Conservation (phyloP, 2,113 vertebrate species). For the Oryzias celebensis region DNA sequence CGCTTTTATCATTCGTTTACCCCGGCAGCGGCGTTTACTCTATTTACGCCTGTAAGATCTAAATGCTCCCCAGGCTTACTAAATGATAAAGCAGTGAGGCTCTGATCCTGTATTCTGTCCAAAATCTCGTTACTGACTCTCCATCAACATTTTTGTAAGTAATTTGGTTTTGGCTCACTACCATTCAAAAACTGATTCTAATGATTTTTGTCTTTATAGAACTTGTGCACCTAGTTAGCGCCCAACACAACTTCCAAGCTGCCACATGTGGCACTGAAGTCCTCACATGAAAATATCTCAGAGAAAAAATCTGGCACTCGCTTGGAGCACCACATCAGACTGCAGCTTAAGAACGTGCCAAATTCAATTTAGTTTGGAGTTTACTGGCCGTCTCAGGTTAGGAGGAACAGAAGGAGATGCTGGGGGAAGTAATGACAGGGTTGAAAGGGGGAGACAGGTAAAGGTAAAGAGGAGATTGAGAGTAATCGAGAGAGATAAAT, state of each 20-base stretch:
- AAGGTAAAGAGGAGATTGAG: constrained; percentile 22
- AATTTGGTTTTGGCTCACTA: not conserved
- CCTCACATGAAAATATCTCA: constrained; percentile 7
- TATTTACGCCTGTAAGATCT: constrained; percentile 46
- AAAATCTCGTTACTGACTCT: not conserved
- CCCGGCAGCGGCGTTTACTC: constrained; percentile 42
- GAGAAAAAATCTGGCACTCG: constrained; percentile 15
- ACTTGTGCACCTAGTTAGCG: not conserved
- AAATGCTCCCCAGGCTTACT: constrained; percentile 27
- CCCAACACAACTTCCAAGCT: constrained; percentile 9
- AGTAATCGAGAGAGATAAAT: constrained; percentile 40
- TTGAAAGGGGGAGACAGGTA: constrained; percentile 6
- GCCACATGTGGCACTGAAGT: constrained; percentile 8
- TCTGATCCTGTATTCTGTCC: constrained; percentile 7
- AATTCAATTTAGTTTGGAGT: constrained; percentile 46
- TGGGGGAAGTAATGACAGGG: not conserved
- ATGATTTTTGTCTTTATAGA: constrained; percentile 12
- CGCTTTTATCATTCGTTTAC: constrained; percentile 69
- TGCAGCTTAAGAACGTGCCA: constrained; percentile 37
- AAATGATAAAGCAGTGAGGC: not conserved
- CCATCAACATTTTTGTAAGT: not conserved
- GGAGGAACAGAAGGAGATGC: constrained; percentile 8
- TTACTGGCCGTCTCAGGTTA: constrained; percentile 24
- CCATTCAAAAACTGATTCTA: constrained; percentile 1
- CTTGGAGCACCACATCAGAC: constrained; percentile 6